Evolutionary conservation across 2,888 invertebrate species (phyloP), one percentile per base, ranked within the genome.

Genomic region (Alcis repandata): DNA sequence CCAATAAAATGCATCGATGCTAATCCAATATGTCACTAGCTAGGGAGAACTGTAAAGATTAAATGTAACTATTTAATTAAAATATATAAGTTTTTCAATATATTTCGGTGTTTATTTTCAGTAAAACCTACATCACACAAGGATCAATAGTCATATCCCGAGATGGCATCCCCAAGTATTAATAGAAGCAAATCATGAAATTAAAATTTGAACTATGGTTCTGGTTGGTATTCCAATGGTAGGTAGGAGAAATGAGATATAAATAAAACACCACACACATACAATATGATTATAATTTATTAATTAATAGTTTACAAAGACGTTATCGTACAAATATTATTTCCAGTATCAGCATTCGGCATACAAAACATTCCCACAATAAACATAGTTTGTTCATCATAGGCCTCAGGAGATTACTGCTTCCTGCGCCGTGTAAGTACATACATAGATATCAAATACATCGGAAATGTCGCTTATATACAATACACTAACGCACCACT

Each of bases 201-300:
- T n/a, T n/a, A n/a, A n/a, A n/a, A n/a, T n/a, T n/a, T n/a, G n/a
- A n/a, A n/a, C n/a, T n/a, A n/a, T n/a, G n/a, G n/a, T n/a, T n/a
- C n/a, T n/a, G n/a, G n/a, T n/a, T n/a, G n/a, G n/a, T 27, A 27
- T 27, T 1, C n/a, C 27, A 9, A 48, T n/a, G 10, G 9, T 9
- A 48, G 48, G 46, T 1, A 11, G 45, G 2, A 17, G 22, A 17
- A 9, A 19, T 19, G 3, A 10, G 22, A 32, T 17, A 19, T 19
- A 76, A 88, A 89, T 90, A 74, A 92, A 89, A 91, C 86, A 80
- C 40, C 66, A 68, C 59, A 27, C 19, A 61, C 41, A 53, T 90
- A 90, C 90, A 91, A 90, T 92, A 91, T 87, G 91, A 91, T 92
- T 92, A 93, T 92, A 92, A 92, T 93, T 91, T 92, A 93, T 92